Percentiles rank a stretch among this genome's conserved stretches.
Evolutionary conservation across 2,888 invertebrate genomes (phyloP).

Genomic region (Eurytoma adleriae): DNA sequence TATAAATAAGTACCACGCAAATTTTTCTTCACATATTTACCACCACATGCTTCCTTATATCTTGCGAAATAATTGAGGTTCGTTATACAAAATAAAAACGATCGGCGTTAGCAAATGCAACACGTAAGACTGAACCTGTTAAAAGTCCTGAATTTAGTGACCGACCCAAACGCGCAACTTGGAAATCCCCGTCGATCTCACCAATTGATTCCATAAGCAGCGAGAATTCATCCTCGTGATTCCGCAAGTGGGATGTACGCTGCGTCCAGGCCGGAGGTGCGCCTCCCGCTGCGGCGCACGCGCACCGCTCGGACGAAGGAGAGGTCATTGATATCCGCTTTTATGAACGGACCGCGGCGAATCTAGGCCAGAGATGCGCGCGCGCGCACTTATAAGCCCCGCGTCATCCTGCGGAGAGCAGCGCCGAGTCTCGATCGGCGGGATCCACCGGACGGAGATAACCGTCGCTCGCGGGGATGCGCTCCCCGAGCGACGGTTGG

Average conservation of each 20-base stretch:
- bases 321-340: conserved; percentile 61
- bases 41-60: too few relatives aligned
- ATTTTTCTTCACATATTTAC: too few relatives aligned
- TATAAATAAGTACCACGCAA: too few relatives aligned
- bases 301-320: neutral
- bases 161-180: neutral
- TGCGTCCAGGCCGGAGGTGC: conserved; percentile 5
- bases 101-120: too few relatives aligned
- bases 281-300: neutral
- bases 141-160: neutral
- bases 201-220: neutral
- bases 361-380: conserved; percentile 51
- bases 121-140: too few relatives aligned
- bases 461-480: neutral
- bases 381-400: neutral
- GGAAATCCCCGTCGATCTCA: neutral
- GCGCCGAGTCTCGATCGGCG: neutral
- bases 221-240: too few relatives aligned
- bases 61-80: too few relatives aligned
- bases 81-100: too few relatives aligned
- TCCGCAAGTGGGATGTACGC: neutral
- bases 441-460: neutral
- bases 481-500: neutral
- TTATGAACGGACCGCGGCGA: conserved; percentile 55
- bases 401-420: conserved; percentile 4